Evolutionary conservation across 2,888 invertebrate species (phyloP).

Genomic region (Byasa hedistus): DNA sequence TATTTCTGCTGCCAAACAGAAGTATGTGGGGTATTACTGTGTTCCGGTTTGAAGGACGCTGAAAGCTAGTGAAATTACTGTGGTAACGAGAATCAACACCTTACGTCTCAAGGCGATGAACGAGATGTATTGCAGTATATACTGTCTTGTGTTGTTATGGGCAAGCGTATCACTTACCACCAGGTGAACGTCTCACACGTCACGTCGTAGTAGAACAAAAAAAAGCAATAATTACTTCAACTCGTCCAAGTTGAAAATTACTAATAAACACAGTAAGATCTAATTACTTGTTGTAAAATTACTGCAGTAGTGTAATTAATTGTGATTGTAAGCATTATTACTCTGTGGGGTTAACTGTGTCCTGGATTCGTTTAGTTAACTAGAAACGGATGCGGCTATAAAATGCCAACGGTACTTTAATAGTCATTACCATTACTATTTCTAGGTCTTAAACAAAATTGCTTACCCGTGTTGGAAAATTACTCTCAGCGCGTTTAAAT

Average conservation of each 20-base stretch:
- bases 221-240: not conserved
- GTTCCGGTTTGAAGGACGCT: too few species aligned
- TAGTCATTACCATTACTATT: not conserved
- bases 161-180: too few species aligned
- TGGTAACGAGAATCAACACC: too few species aligned
- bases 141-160: too few species aligned
- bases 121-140: too few species aligned
- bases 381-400: conserved; percentile 17
- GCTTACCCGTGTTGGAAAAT: not conserved
- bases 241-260: not conserved
- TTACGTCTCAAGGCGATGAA: too few species aligned
- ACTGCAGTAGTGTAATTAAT: conserved; percentile 21
- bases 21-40: too few species aligned
- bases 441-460: not conserved
- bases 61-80: too few species aligned
- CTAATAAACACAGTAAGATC: conserved; percentile 10
- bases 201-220: too few species aligned
- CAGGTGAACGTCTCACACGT: too few species aligned
- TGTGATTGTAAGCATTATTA: conserved; percentile 21
- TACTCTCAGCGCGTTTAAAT: too few species aligned
- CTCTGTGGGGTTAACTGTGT: conserved; percentile 13
- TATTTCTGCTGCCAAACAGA: too few species aligned
- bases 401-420: conserved; percentile 20
- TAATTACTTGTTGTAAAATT: conserved; percentile 19
- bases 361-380: conserved; percentile 17